Evolutionary conservation across 2,888 invertebrate genomes (phyloP), one percentile per base, ranked within the genome.

Genomic region (Octonoba sinensis): DNA sequence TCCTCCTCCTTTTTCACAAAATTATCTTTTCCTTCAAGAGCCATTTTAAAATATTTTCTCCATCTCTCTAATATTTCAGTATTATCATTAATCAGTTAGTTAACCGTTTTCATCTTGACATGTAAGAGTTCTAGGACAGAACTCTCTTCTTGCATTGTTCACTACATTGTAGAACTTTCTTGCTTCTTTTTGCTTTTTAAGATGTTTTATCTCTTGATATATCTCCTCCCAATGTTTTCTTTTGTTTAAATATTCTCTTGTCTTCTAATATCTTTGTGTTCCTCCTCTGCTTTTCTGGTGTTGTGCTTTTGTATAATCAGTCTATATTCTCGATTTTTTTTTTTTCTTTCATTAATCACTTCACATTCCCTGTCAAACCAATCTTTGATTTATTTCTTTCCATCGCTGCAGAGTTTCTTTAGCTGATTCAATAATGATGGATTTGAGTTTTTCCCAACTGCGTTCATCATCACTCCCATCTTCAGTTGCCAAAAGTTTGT

Each of bases 211-310:
- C 15, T 54, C 54, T 12, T 24, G 24, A 51, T 54, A 67, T 54
- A 27, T 20, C 22, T 51, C 51, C 36, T 67, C 54, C 54, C 51
- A 6, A 13, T 8, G 54, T 0, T 54, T 22, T 67, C 54, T 67
- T 54, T 67, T 51, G 13, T 27, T 67, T 16, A 12, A 54, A 0
- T 67, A 18, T 67, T 67, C 54, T 67, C 54, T 16, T 67, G 54
- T 13, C 27, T 67, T 67, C 67, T 54, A 67, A 67, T 20, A 54
- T 67, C 51, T 54, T 24, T 49, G 15, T 54, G 54, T 24, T 67
- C 27, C 27, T 67, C 51, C 24, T 67, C 67, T 67, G 36, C 54
- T 1, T 67, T 49, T 16, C 54, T 67, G 24, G 67, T 22, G 16
- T 22, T n/a, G 1, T 49, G 22, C 24, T 57, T 67, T 49, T 67